Base-by-base conservation (phyloP, 2,113 vertebrate species). In the Cettia cetti region DNA sequence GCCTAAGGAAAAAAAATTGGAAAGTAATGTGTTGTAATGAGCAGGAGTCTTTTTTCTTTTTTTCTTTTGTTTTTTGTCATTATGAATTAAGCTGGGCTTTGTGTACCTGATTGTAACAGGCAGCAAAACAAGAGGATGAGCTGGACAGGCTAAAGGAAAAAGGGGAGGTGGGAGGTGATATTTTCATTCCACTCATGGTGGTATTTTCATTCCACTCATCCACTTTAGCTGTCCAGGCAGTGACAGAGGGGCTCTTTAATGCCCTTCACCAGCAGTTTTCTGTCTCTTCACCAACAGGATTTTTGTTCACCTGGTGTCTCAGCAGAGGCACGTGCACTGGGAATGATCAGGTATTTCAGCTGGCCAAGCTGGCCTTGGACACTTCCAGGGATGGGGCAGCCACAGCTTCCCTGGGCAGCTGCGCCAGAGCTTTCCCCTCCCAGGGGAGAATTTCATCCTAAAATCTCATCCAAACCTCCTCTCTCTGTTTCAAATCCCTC, bases 211-310 rank as follows among this genome's bases (percentile, higher is more conserved):
- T 52, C 6, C 45, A 13, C 45, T 56, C 30, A 56, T 27, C 56
- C 57, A 8, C 35, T 47, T 64, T 0, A 18, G 26, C 1, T 56
- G n/a, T 56, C n/a, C 57, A 59, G 33, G 19, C 31, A 57, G 60
- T 59, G 53, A 30, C 15, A 66, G 60, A 45, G 39, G 45, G 45
- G 31, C 13, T 33, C 50, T 56, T 56, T 11, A 20, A 21, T 37
- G 31, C 40, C 78, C 57, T 40, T n/a, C 30, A 37, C 24, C 47
- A 54, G 42, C 26, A 56, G 6, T 26, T 60, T 31, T 72, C 7
- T 17, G 19, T 22, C 21, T 10, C 24, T 44, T 35, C 28, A 24
- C 2, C 39, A 30, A 2, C 0, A 1, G 39, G 7, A 0, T 39
- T 5, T 53, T 54, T 39, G 8, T 39, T 52, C 60, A 40, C 9